Percentiles rank a stretch among this genome's conserved stretches.
Conservation (phyloP, 2,113 vertebrate genomes). For the Thamnaconus septentrionalis region DNA sequence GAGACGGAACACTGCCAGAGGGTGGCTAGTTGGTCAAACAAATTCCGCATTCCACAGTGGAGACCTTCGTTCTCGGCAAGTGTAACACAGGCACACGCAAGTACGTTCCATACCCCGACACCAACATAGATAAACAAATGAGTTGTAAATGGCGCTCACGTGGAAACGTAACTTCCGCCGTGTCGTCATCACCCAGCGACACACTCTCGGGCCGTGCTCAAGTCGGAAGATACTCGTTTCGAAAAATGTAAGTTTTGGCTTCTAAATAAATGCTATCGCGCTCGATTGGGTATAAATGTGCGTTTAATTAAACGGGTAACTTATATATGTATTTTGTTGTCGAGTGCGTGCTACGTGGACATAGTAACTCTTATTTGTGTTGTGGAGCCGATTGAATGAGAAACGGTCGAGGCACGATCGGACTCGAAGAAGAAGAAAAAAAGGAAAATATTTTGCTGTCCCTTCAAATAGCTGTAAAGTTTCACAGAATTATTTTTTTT, state of each 20-base stretch:
- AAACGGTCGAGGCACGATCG: constrained; percentile 25
- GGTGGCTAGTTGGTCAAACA: neutral
- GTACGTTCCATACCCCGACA: neutral
- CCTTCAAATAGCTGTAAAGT: too few species aligned
- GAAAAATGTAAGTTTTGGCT: constrained; percentile 55
- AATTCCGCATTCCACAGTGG: neutral
- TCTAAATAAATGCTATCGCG: rapidly evolving
- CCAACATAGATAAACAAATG: constrained; percentile 54
- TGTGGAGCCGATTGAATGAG: constrained; percentile 30
- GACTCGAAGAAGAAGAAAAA: neutral
- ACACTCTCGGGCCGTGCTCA: neutral
- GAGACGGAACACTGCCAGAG: neutral
- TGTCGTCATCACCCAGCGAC: constrained; percentile 51
- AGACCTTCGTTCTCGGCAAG: neutral
- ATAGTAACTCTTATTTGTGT: constrained; percentile 7
- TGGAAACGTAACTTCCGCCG: constrained; percentile 33
- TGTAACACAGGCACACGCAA: neutral
- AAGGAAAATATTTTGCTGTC: too few species aligned
- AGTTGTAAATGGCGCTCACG: constrained; percentile 41
- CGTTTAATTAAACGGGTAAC: neutral
- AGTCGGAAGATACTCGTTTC: neutral
- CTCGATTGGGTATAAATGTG: neutral
- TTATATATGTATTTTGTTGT: rapidly evolving
- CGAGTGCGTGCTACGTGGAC: rapidly evolving
- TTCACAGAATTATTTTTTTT: too few species aligned